Conservation (phyloP, 2,797 vertebrate species). For the Decapterus maruadsi region DNA sequence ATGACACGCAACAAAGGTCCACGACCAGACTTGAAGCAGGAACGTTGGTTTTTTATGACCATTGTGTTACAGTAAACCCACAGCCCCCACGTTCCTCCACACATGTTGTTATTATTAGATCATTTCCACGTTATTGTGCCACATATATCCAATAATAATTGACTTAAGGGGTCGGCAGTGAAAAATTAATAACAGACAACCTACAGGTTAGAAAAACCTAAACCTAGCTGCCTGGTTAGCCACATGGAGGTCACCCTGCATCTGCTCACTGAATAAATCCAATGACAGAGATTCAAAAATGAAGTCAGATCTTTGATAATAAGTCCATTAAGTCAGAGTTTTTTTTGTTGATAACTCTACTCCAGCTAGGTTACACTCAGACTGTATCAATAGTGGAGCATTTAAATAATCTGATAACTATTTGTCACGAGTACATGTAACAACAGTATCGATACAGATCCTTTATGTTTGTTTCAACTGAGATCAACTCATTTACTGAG, state of each 20-base stretch:
- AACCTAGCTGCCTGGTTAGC: not conserved
- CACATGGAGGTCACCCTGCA: not conserved
- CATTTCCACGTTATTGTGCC: not conserved
- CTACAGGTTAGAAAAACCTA: not conserved
- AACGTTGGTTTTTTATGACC: constrained; percentile 1
- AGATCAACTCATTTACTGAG: not conserved
- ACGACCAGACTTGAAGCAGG: not conserved
- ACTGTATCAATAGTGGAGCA: not conserved
- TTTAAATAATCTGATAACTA: not conserved
- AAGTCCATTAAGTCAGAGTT: not conserved
- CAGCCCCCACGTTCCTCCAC: not conserved
- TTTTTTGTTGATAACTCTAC: not conserved
- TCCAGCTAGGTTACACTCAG: not conserved
- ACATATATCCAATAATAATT: constrained; percentile 3
- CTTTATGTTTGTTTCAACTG: not conserved
- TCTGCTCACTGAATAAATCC: not conserved
- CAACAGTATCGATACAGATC: not conserved
- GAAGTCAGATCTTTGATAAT: not conserved
- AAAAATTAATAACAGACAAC: not conserved
- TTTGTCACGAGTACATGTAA: not conserved
- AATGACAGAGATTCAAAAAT: not conserved
- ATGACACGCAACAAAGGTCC: constrained; percentile 4
- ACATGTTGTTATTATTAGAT: constrained; percentile 14
- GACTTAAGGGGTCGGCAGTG: constrained; percentile 5
- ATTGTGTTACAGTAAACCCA: constrained; percentile 13